Evolutionary conservation across 1,140 invertebrate genomes (phyloP), one percentile per base, ranked within the genome.

Genomic region (Delia radicum): DNA sequence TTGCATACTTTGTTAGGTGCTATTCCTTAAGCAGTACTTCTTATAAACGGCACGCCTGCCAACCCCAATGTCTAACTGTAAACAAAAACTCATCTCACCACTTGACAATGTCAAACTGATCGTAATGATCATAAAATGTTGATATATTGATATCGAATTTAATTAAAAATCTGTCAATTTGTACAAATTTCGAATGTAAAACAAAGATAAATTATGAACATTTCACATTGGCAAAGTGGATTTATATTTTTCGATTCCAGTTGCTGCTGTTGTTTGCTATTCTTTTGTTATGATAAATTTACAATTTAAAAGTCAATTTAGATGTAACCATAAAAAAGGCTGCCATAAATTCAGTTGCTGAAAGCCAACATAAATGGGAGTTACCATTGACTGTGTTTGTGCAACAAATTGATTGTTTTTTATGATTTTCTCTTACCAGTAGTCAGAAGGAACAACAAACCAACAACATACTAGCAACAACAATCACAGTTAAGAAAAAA

Each of bases 261-360:
- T 69, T 33, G 28, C n/a, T 21, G 29, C 21, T 24, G 29, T 33
- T 33, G 29, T 69, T 37, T 21, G 29, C 21, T 24, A 18, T 33
- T 33, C n/a, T 69, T 37, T 69, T 77, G 76, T 77, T 77, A 77
- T 77, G 76, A 77, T 77, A 75, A 77, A 77, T 77, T 77, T 77
- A 77, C 73, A 75, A 74, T 77, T 77, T 77, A 77, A 77, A 77
- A 77, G 74, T 74, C 76, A 77, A 77, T 77, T 77, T 77, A 77
- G 73, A 77, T 74, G 76, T 77, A 77, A 77, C 76, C 75, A 77
- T 74, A 77, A 77, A 77, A 77, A 55, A 63, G 65, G n/a, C n/a
- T 62, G 74, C 73, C 55, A 77, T 77, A 77, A 77, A 77, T 77
- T 74, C 46, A 61, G 46, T 18, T 48, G 63, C 73, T 72, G 73